Evolutionary conservation across 2,888 invertebrate genomes (phyloP).

Genomic region (Drosophila percnosoma): DNA sequence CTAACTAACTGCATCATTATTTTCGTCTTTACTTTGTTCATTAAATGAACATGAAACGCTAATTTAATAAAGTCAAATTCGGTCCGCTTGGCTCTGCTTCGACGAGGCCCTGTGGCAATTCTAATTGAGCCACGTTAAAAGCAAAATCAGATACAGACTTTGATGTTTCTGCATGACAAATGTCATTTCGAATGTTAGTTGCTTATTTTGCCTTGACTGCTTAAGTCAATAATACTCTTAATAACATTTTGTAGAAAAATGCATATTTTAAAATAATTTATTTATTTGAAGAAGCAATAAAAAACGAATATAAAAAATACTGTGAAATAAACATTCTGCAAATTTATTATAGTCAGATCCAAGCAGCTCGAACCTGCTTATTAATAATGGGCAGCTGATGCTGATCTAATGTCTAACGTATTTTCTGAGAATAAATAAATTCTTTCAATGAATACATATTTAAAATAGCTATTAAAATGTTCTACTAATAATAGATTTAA

Average conservation of each 20-base stretch:
- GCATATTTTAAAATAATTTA: background rate
- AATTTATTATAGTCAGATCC: background rate
- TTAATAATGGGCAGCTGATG: background rate
- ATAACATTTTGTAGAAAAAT: background rate
- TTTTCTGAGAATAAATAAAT: background rate
- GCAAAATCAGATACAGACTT: constrained; percentile 29
- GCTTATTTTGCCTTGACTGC: background rate
- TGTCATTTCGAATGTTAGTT: constrained; percentile 5
- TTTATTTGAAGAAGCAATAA: background rate
- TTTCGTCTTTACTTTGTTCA: constrained; percentile 78
- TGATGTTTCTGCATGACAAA: constrained; percentile 33
- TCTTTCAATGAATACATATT: background rate
- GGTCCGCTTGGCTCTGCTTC: constrained; percentile 37
- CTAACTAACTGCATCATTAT: constrained; percentile 75
- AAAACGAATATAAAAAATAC: background rate
- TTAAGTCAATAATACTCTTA: background rate
- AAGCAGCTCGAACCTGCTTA: background rate
- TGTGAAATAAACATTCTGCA: background rate
- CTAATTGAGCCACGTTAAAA: constrained; percentile 50
- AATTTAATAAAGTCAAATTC: constrained; percentile 78
- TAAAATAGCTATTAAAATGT: background rate
- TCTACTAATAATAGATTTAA: background rate
- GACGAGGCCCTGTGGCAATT: constrained; percentile 16
- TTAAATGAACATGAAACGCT: constrained; percentile 81
- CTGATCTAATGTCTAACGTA: background rate